Evolutionary conservation across 2,888 invertebrate genomes (phyloP), one percentile per base, ranked within the genome.

Genomic region (Chymomyza fuscimana): DNA sequence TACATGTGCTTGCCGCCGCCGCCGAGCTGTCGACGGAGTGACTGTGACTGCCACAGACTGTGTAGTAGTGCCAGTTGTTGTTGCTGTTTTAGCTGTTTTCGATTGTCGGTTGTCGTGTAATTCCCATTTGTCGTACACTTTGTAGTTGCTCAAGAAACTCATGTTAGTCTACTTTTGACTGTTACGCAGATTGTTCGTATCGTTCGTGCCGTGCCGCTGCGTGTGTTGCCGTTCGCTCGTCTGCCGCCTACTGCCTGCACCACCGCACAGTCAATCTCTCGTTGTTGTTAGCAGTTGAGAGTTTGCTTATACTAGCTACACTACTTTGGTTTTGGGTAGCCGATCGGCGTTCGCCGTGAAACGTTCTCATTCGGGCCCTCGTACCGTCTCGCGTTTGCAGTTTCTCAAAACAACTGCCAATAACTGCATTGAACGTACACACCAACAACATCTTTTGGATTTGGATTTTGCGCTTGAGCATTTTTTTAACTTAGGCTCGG

Each of bases 91-190:
- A 82, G 88, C 82, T 87, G 87, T 85, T 89, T 87, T 90, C 87
- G 84, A 87, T 86, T 90, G 89, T 89, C 90, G 87, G 88, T 90
- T 89, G 90, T 90, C 90, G 90, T 90, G 90, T 91, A 89, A 89
- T 90, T 89, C 90, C 90, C 90, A 90, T 90, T 90, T 90, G 89
- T 89, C 88, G 89, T 89, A 89, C 90, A 90, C 89, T 90, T 90
- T 90, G 90, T 91, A 90, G 90, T 90, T 90, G 89, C 90, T 89
- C 90, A 90, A 89, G 89, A 88, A 90, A 90, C 88, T 90, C 91
- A 89, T 91, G 92, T 91, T 91, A 91, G 91, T 91, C 91, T 91
- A 90, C 90, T 91, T 92, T 91, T 91, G 91, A 91, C 91, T 91
- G 92, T 91, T 91, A 91, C 89, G 90, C 89, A 89, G 91, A 90